Percentiles rank a stretch among this genome's conserved stretches.
These are phyloP conservation scores for Nesometra sesokonis DNA, from an alignment of 35 echinoderm and acorn worm species.

Conservation along the genomic window DNA sequence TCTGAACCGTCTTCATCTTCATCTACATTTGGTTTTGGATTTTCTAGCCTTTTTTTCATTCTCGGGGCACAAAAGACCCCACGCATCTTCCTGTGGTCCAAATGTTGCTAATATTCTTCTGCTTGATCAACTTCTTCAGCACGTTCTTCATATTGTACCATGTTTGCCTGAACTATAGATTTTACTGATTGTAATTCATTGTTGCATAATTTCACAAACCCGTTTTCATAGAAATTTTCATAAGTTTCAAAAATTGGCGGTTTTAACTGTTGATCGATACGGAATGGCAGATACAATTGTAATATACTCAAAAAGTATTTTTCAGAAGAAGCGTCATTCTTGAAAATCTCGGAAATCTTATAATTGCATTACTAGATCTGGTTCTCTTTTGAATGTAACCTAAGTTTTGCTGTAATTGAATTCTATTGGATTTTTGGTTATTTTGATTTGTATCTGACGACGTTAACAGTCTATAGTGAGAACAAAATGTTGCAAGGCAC, in stretches of 20 bases:
- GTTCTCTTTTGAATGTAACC: constrained; percentile 33
- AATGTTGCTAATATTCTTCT: too few relatives aligned
- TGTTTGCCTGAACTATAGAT: too few relatives aligned
- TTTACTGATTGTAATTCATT: too few relatives aligned
- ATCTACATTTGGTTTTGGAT: neutral
- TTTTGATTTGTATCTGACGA: neutral
- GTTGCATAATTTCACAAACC: neutral
- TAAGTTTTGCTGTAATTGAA: constrained; percentile 24
- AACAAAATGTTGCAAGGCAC: constrained; percentile 33
- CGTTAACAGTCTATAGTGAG: constrained; percentile 21
- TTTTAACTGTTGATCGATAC: constrained; percentile 32
- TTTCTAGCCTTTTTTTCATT: constrained; percentile 30
- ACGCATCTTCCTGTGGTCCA: too few relatives aligned
- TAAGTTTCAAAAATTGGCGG: constrained; percentile 12
- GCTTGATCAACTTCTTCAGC: constrained; percentile 37
- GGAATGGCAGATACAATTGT: constrained; percentile 29
- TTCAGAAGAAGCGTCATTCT: constrained; percentile 8
- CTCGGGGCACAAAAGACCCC: constrained; percentile 32
- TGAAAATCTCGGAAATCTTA: constrained; percentile 33
- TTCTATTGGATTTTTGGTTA: neutral
- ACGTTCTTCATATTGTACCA: constrained; percentile 15
- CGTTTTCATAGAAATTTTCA: constrained; percentile 24
- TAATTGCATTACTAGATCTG: constrained; percentile 16
- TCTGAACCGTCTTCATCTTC: constrained; percentile 21
- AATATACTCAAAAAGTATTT: constrained; percentile 31